phyloP scores from a whole-genome alignment of 2,797 vertebrate genomes.

The Selene dorsalis region DNA sequence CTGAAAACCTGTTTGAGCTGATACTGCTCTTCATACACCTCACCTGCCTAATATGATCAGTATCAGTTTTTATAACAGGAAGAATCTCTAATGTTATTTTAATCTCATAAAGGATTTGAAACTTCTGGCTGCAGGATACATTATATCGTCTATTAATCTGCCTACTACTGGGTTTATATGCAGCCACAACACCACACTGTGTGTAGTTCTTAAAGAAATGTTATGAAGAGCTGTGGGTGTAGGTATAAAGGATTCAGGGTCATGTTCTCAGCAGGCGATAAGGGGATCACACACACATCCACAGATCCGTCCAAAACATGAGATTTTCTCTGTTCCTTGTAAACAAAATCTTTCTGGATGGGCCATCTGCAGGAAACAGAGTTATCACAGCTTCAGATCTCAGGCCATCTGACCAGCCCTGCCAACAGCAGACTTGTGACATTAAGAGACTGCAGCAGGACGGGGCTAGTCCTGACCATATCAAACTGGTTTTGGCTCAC shows the following conservation, averaged over 20 bases:
- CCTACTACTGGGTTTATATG: neutral
- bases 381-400: slow-evolving; percentile 16
- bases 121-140: too few species aligned
- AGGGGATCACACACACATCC: neutral
- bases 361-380: neutral
- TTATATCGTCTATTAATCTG: neutral
- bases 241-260: neutral
- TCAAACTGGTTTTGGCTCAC: slow-evolving; percentile 52
- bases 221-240: neutral
- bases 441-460: neutral
- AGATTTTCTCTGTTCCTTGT: neutral
- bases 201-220: neutral
- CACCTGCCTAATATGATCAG: neutral
- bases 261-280: neutral
- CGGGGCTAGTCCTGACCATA: slow-evolving; percentile 30
- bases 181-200: neutral
- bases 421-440: neutral
- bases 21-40: neutral
- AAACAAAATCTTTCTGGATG: neutral
- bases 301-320: neutral
- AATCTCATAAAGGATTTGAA: too few species aligned
- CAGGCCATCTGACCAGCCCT: slow-evolving; percentile 17
- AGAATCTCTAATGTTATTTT: neutral
- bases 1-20: neutral
- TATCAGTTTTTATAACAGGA: neutral